Base-by-base conservation (phyloP, 2,113 vertebrate genomes). In the Heterotilapia buettikoferi region DNA sequence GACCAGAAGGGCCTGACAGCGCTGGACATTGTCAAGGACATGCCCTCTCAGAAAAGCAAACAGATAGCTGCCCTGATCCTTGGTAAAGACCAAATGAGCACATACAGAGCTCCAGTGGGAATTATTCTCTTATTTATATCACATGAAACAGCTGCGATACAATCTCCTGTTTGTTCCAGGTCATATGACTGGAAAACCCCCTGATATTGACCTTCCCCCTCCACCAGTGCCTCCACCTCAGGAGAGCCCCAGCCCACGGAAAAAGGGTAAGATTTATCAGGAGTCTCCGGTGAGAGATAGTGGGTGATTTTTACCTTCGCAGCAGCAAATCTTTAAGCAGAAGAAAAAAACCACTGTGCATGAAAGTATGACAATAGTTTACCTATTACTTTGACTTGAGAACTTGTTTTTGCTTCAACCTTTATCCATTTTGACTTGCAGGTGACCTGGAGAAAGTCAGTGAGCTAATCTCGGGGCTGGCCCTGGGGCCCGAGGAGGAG, bases 11-110 rank as follows among this genome's bases (percentile, higher is more conserved):
- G 98, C 66, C 95, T 98, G 93, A 97, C 98, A 1, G 98, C 99
- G 47, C 97, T 99, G 92, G 98, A 98, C 95, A 98, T 97, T 11
- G 98, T 99, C 87, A 97, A 96, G 86, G 98, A 99, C 19, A 97
- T 99, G 95, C 99, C 98, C n/a, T 99, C 98, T 36, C 97, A 99
- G 95, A 99, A 99, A 94, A 99, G 98, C 95, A 96, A 98, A 66
- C 97, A 98, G 93, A 99, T 99, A 83, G 98, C 97, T 19, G 97
- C 97, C 56, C 96, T 99, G 43, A 98, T 99, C 2, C 96, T 98
- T 95, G 98, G 99, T 99, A 81, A 88, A 43, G 16, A 66, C 7
- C 2, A 3, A 29, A 66, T 11, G 3, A 19, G 14, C 18, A n/a
- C 31, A 61, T 29, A 3, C 14, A 47, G 57, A 10, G 4, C 18